Conservation (phyloP, 2,888 invertebrate genomes). For the Myathropa florea region DNA sequence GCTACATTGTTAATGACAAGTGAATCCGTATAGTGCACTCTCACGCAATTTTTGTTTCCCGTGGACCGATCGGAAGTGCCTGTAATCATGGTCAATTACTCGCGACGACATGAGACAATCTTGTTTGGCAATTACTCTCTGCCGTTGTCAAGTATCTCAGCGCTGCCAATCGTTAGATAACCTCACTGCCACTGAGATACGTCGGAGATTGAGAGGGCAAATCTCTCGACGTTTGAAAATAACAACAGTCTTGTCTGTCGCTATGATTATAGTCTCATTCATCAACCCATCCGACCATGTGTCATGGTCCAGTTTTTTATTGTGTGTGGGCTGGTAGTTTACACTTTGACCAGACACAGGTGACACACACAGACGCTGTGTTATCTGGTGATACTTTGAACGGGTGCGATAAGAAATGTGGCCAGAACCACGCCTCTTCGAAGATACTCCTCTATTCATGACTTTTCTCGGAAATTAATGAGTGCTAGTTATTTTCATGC, state of each 20-base stretch:
- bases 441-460: not conserved
- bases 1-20: not conserved
- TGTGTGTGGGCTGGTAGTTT: not conserved
- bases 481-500: not conserved
- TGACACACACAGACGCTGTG: not conserved
- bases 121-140: not conserved
- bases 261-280: not conserved
- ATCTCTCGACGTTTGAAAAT: not conserved
- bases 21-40: not conserved
- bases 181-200: not conserved
- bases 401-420: slow-evolving; percentile 1
- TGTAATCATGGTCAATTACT: not conserved
- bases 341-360: slow-evolving; percentile 33
- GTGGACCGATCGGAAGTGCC: not conserved
- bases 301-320: not conserved
- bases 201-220: not conserved
- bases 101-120: not conserved
- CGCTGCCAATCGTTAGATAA: not conserved
- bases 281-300: not conserved
- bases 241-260: not conserved
- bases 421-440: slow-evolving; percentile 13
- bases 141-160: not conserved
- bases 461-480: not conserved
- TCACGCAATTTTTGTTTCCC: not conserved
- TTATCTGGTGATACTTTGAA: slow-evolving; percentile 21